Percentiles rank a stretch among this genome's conserved stretches.
phyloP scores from a whole-genome alignment of 2,888 invertebrate genomes.

The Pandemis corylana region DNA sequence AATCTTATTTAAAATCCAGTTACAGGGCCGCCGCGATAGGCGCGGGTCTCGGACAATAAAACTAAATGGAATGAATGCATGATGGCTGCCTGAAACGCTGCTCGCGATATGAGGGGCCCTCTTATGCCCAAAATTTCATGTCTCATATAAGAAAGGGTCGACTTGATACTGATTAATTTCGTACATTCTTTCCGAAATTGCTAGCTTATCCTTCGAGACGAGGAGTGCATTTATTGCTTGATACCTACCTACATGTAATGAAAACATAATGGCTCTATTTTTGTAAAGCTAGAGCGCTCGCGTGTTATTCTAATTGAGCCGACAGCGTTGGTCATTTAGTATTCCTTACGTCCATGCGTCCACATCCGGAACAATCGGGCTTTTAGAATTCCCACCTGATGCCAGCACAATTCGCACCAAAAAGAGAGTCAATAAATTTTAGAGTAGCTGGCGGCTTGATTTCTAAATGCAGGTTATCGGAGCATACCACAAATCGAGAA shows the following conservation, averaged over 20 bases:
- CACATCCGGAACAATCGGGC: conserved; percentile 56
- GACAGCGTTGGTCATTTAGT: conserved; percentile 53
- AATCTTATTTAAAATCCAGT: conserved; percentile 85
- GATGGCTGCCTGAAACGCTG: conserved; percentile 76
- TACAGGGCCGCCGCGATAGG: conserved; percentile 80
- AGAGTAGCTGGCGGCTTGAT: conserved; percentile 77
- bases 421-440: conserved; percentile 80
- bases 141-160: conserved; percentile 69
- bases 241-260: conserved; percentile 1
- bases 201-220: conserved; percentile 52
- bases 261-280: conserved; percentile 18
- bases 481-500: conserved; percentile 81
- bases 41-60: conserved; percentile 83
- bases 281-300: conserved; percentile 13
- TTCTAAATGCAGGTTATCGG: conserved; percentile 84
- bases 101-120: conserved; percentile 74
- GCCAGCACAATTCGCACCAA: conserved; percentile 65
- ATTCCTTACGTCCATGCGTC: conserved; percentile 63
- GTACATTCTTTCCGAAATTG: conserved; percentile 60
- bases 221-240: conserved; percentile 48
- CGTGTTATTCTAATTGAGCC: conserved; percentile 48
- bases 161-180: conserved; percentile 66
- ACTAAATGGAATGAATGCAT: conserved; percentile 84
- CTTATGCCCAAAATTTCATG: conserved; percentile 68
- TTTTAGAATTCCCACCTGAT: conserved; percentile 66